These are phyloP conservation scores for Patiria miniata DNA, from an alignment of 35 echinoderm and acorn worm genomes.

Conservation along the genomic window DNA sequence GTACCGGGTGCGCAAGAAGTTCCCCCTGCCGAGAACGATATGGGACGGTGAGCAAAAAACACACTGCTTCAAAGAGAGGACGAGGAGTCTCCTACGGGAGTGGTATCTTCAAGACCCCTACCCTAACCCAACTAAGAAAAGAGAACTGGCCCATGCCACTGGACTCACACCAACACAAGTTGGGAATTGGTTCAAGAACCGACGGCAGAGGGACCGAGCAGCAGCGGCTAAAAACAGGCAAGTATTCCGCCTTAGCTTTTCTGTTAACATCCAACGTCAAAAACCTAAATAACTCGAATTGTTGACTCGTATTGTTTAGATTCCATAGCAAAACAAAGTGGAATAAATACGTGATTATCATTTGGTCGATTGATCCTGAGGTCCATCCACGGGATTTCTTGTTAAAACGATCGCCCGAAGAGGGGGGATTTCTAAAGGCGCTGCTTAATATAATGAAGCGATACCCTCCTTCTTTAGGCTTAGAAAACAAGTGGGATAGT, in stretches of 20 bases:
- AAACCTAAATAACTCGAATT: too few species aligned
- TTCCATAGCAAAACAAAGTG: conserved; percentile 9
- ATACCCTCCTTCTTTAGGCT: neutral
- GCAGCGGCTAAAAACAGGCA: conserved; percentile 99
- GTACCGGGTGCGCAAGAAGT: conserved; percentile 99
- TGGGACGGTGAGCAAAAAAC: conserved; percentile 99
- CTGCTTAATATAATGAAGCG: neutral
- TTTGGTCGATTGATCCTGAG: neutral
- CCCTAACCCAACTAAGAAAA: conserved; percentile 98
- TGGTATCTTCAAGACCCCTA: conserved; percentile 99
- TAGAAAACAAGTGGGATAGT: conserved; percentile 1
- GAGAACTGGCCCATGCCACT: conserved; percentile 97
- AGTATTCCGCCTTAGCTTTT: conserved; percentile 13
- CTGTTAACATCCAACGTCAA: too few species aligned
- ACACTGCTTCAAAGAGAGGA: conserved; percentile 99
- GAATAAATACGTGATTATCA: conserved; percentile 10
- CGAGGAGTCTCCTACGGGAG: conserved; percentile 90
- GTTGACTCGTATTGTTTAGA: neutral
- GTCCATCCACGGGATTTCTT: neutral
- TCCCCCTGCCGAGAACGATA: conserved; percentile 97
- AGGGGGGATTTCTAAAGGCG: neutral
- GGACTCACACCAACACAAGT: conserved; percentile 99
- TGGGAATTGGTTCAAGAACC: conserved; percentile 99
- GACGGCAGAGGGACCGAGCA: conserved; percentile 89
- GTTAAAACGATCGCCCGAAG: neutral